Conservation (phyloP, 2,888 invertebrate species). For the Clostera curtula region DNA sequence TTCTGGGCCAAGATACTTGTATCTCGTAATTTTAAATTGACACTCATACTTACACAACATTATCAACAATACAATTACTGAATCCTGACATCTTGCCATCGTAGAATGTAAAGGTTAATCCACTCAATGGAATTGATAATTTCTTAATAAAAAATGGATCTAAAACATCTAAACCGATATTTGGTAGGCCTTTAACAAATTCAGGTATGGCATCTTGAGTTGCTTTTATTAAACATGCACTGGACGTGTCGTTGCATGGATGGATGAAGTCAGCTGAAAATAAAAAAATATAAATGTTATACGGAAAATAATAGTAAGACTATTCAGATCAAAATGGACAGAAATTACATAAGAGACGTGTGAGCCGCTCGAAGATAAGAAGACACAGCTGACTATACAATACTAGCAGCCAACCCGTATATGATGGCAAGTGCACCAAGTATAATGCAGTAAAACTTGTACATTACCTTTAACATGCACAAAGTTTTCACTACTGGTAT, state of each 20-base stretch:
- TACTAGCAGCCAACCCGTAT: no score
- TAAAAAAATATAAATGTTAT: constrained; percentile 2
- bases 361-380: no score
- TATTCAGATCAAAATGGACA: no score
- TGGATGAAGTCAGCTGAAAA: constrained; percentile 59
- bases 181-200: constrained; percentile 56
- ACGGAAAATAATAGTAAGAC: no score
- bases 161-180: constrained; percentile 53
- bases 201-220: constrained; percentile 61
- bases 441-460: no score
- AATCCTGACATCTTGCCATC: constrained; percentile 60
- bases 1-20: no score
- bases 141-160: constrained; percentile 63
- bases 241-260: constrained; percentile 60
- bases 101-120: constrained; percentile 62
- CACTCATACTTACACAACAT: constrained; percentile 71
- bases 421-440: no score
- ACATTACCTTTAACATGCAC: no score
- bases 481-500: no score
- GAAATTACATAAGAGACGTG: no score
- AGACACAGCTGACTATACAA: no score
- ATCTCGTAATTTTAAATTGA: no score
- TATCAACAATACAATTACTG: constrained; percentile 56
- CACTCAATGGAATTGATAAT: constrained; percentile 61
- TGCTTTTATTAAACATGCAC: constrained; percentile 52